Conservation (phyloP, 2,113 vertebrate genomes). For the Pluvialis apricaria region DNA sequence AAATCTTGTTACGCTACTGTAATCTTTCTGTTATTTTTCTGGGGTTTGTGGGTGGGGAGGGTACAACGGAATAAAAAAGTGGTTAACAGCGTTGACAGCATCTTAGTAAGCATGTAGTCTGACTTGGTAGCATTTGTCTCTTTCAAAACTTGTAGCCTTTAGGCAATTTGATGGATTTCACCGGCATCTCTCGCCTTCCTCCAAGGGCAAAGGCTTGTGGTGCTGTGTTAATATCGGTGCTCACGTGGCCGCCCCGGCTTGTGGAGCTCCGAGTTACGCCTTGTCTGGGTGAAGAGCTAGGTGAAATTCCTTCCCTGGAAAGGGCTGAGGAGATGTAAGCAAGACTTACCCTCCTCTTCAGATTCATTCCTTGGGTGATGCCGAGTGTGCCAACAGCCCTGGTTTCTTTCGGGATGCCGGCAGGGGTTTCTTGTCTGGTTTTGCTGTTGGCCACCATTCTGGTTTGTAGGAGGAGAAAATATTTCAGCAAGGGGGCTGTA, state of each 20-base stretch:
- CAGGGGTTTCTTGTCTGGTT: not conserved
- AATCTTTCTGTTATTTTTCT: not conserved
- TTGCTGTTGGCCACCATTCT: not conserved
- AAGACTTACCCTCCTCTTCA: not conserved
- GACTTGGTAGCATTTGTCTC: not conserved
- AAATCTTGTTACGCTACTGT: not conserved
- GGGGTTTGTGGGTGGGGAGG: not conserved
- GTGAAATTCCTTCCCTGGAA: not conserved
- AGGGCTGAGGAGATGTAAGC: not conserved
- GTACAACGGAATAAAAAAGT: not conserved
- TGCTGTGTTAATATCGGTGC: not conserved
- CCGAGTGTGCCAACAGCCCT: not conserved
- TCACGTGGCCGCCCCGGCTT: not conserved
- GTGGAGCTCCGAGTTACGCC: fast-evolving
- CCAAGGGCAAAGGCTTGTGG: not conserved
- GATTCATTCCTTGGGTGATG: not conserved
- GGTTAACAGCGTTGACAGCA: not conserved
- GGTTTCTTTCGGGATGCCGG: not conserved
- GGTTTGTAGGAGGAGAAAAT: not conserved
- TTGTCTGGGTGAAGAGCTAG: not conserved
- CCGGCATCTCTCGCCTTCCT: not conserved
- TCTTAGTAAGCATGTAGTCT: not conserved
- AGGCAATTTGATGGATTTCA: not conserved
- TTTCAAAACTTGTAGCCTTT: not conserved
- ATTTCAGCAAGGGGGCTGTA: not conserved